Evolutionary conservation across 2,888 invertebrate genomes (phyloP), one percentile per base, ranked within the genome.

Genomic region (Julus scandinavius): DNA sequence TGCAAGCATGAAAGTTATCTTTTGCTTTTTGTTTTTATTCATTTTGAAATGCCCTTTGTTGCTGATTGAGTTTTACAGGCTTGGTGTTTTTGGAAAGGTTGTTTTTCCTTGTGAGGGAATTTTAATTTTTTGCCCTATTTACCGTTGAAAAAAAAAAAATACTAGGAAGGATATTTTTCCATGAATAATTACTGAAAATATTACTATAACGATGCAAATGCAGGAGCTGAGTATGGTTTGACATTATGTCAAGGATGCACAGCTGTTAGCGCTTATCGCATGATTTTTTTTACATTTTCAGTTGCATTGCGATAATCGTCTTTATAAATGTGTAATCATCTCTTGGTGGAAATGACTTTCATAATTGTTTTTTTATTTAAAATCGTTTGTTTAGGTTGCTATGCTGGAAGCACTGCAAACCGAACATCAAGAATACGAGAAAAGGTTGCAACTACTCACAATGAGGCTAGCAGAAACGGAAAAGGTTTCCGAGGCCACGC

Each of bases 361-460:
- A 38, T 4, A 7, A 20, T 88, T 17, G 49, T 15, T 17, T 80
- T 40, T 87, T 49, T 17, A 88, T 88, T 49, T 49, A 29, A 50
- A 5, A 20, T 50, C 45, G 45, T 88, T 63, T 58, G 45, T 91
- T 2, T 92, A 97, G 97, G 93, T 97, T 92, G 95, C 97, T 91
- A 96, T 97, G 91, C 94, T 96, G 92, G 97, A 97, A 92, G 94
- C 95, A 89, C 95, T 95, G 88, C 96, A 97, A 89, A 95, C 96
- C 88, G 95, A 96, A 91, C 95, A 95, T 90, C 96, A 96, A 90
- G 95, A 96, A 91, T 94, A 95, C 89, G 95, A 95, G 90, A 95
- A 95, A 91, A 96, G 96, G 90, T 93, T 97, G 89, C 95, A 96
- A 88, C 95, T 95, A 91, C 95, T 95, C 91, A 95, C 95, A 90